Conservation (phyloP, 92 coral and sea anemone genomes). For the Montipora capitata region DNA sequence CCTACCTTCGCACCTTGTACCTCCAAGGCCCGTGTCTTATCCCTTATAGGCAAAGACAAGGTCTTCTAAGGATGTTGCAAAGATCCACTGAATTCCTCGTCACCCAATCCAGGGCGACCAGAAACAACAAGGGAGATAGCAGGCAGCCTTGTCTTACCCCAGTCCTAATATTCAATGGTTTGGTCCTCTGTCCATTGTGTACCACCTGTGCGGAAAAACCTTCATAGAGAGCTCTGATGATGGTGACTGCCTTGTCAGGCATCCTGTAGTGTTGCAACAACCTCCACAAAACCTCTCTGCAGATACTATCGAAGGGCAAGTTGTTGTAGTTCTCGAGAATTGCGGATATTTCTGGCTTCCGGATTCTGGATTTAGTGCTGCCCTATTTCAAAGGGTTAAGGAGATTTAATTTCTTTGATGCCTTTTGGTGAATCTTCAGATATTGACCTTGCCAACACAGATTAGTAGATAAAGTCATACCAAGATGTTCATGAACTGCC, state of each 20-base stretch:
- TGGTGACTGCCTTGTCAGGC: conserved; percentile 1
- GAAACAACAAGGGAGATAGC: conserved; percentile 1
- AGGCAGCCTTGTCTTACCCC: conserved; percentile 1
- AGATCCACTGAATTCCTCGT: background rate
- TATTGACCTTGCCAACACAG: too few species aligned
- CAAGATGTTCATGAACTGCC: too few species aligned
- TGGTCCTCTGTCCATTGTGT: background rate
- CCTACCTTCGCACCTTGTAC: conserved; percentile 27
- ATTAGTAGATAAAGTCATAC: too few species aligned
- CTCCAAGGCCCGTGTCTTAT: conserved; percentile 27
- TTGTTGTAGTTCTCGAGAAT: too few species aligned
- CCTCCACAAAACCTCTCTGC: conserved; percentile 11
- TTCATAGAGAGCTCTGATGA: conserved; percentile 13
- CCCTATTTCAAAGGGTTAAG: too few species aligned
- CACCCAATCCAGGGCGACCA: conserved; percentile 17
- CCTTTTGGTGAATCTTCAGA: too few species aligned
- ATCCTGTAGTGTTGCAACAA: background rate
- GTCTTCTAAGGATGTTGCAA: conserved; percentile 29
- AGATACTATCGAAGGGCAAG: background rate
- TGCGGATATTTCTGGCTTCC: too few species aligned
- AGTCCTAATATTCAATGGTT: background rate
- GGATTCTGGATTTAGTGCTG: too few species aligned
- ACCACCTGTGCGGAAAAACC: conserved; percentile 3
- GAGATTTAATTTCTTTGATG: too few species aligned
- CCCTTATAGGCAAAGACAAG: conserved; percentile 16